phyloP scores from a whole-genome alignment of 92 coral and sea anemone species.

The Palythoa grandis region DNA sequence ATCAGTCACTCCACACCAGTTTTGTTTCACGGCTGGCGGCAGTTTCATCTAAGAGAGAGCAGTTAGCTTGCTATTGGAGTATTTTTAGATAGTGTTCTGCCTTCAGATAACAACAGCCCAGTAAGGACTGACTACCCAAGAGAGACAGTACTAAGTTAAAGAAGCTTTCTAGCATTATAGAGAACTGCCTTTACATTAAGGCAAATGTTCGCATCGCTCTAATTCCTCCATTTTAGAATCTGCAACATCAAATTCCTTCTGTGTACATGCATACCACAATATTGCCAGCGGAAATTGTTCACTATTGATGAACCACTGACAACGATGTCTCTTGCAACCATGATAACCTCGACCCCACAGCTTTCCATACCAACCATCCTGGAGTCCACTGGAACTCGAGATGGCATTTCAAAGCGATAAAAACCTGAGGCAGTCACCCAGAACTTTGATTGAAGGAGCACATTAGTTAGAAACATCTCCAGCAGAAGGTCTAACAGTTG shows the following conservation, averaged over 20 bases:
- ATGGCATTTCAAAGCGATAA: background rate
- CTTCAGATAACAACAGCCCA: constrained; percentile 59
- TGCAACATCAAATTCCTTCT: background rate
- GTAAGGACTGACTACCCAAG: constrained; percentile 54
- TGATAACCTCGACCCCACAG: too few relatives aligned
- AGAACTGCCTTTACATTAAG: background rate
- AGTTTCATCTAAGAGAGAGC: background rate
- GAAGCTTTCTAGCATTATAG: background rate
- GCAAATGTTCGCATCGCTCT: background rate
- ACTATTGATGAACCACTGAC: background rate
- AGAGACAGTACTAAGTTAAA: constrained; percentile 32
- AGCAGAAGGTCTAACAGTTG: background rate
- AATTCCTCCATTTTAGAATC: background rate
- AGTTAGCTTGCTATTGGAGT: background rate
- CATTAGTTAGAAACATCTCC: background rate
- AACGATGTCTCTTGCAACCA: background rate
- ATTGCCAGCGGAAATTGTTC: background rate
- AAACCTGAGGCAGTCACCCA: background rate
- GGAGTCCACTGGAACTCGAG: background rate
- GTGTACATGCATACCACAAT: background rate
- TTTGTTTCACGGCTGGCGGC: background rate
- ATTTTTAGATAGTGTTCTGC: constrained; percentile 17
- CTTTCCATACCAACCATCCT: background rate
- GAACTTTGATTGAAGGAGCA: constrained; percentile 1
- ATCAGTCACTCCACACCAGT: background rate